Conservation (phyloP, 2,113 vertebrate species). For the Nycticorax nycticorax region DNA sequence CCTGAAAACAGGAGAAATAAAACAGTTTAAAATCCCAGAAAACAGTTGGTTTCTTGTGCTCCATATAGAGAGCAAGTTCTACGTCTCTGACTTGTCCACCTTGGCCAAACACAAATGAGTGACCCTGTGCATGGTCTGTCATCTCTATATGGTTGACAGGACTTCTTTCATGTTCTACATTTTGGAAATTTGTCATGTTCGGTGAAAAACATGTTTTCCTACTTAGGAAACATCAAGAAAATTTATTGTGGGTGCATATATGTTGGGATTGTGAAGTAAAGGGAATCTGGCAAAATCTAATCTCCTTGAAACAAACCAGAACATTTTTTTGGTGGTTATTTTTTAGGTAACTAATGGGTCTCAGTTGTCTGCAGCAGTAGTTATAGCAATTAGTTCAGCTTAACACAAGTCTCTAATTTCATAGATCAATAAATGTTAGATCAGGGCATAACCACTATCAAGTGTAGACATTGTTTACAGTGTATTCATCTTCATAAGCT, state of each 20-base stretch:
- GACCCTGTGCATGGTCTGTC: background rate
- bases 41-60: background rate
- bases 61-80: background rate
- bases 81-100: background rate
- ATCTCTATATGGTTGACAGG: background rate
- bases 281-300: background rate
- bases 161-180: background rate
- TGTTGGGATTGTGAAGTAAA: background rate
- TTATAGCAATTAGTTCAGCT: constrained; percentile 31
- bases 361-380: background rate
- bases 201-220: background rate
- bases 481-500: constrained; percentile 49
- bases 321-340: background rate
- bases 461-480: constrained; percentile 21
- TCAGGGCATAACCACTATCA: background rate
- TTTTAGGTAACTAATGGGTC: constrained; percentile 20
- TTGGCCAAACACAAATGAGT: background rate
- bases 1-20: background rate
- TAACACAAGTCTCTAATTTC: constrained; percentile 48
- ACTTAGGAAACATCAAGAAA: background rate
- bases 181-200: background rate
- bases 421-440: constrained; percentile 49
- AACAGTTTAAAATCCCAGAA: background rate
- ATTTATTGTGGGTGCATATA: background rate
- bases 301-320: background rate